Base-by-base conservation (phyloP, 2,113 vertebrate genomes). In the Sylvietta virens region DNA sequence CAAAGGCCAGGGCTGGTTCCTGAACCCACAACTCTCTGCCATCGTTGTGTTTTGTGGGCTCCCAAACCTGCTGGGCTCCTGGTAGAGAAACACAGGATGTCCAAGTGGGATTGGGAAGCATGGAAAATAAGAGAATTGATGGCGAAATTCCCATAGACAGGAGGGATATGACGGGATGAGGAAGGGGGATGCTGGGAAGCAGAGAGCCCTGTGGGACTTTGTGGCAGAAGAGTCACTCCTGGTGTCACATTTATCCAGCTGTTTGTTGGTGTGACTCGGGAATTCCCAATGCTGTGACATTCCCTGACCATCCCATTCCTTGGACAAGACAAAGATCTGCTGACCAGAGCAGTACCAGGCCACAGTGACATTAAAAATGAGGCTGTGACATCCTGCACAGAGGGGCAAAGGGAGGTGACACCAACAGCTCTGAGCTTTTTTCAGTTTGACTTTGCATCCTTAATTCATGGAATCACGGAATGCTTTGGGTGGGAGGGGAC, bases 31-130 rank as follows among this genome's bases (percentile, higher is more conserved):
- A 0, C 4, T 48, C 10, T 16, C 20, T 22, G 37, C 24, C 35
- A 27, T 65, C 0, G 0, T 13, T 12, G 3, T 1, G 4, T 4
- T 42, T 76, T 62, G 28, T 13, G 65, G 51, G 37, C 15, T 82
- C 16, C 28, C 3, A 1, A 56, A 73, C 8, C 56, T 39, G 8
- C 28, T 57, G 70, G 30, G 23, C 31, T 72, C 40, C 61, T 21
- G 42, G 7, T 9, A 8, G 65, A 48, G 14, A 69, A 48, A 23
- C 1, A 3, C 15, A 18, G 51, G 33, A 16, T 79, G 45, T 24
- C 9, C 1, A 1, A 78, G 33, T 12, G 33, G 35, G 33, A 9
- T 21, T 23, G 23, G 44, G 37, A 85, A 28, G 7, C 35, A 7
- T 21, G 57, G 53, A n/a, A 56, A 51, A 23, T 1, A 24, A 20